Conservation (phyloP, 2,888 invertebrate genomes). For the Pyralis farinalis region DNA sequence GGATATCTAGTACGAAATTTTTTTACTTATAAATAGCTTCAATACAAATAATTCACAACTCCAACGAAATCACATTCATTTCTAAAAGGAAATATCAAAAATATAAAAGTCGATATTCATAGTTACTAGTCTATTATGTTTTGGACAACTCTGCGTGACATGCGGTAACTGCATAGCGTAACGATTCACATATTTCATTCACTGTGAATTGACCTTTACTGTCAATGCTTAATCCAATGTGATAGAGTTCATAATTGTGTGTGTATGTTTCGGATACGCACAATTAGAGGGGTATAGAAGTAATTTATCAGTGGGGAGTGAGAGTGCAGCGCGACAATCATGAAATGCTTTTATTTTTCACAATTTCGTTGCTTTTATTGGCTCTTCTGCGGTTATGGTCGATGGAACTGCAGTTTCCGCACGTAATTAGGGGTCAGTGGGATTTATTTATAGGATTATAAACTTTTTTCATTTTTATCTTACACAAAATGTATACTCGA, state of each 20-base stretch:
- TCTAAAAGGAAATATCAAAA: neutral
- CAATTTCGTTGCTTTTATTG: conserved; percentile 55
- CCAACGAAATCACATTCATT: too few relatives aligned
- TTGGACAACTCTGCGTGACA: conserved; percentile 2
- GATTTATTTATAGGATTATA: neutral
- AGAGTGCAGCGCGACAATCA: conserved; percentile 51
- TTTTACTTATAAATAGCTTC: too few relatives aligned
- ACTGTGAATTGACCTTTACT: neutral
- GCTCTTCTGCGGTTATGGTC: conserved; percentile 60
- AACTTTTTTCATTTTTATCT: neutral
- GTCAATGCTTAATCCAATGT: neutral
- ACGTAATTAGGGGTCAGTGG: conserved; percentile 32
- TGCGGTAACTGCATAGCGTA: conserved; percentile 2
- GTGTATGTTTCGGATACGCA: conserved; percentile 15
- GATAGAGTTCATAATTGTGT: neutral
- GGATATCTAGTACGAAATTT: too few relatives aligned
- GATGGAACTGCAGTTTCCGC: conserved; percentile 25
- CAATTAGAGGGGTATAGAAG: conserved; percentile 42
- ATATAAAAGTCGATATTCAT: neutral
- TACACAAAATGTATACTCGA: neutral
- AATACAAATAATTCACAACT: too few relatives aligned
- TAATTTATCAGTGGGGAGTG: conserved; percentile 36
- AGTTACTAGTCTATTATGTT: neutral
- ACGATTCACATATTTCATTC: neutral
- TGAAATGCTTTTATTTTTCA: conserved; percentile 74